Evolutionary conservation across 2,797 vertebrate species (phyloP), one percentile per base, ranked within the genome.

Genomic region (Rhinogobio ventralis): DNA sequence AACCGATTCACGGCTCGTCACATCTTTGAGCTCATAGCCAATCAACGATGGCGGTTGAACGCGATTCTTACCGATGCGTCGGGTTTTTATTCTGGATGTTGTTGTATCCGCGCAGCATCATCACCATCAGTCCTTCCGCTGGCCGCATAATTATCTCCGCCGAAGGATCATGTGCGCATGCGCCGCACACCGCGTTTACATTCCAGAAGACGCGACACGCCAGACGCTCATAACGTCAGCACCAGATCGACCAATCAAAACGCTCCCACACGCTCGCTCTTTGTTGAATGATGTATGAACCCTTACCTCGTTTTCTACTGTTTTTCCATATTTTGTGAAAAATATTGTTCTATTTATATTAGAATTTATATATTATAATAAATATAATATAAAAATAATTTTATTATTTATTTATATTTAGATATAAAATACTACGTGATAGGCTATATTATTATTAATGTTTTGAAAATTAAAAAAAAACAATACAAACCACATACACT

Each of bases 11-110:
- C 51, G 9, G 15, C 10, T 25, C 49, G 8, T 39, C 30, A 39
- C 46, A 69, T 1, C 46, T 7, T 23, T 11, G 17, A 49, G 30
- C 30, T 57, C 69, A 23, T 1, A 23, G 28, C 39, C 2, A 4
- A 7, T 23, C 64, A 28, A 5, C 15, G 2, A 2, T 7, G n/a
- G 5, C 1, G 45, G 28, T 1, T 67, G 17, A 28, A 33, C 42
- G 60, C 30, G n/a, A 15, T 60, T 46, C 80, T 64, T 73, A 82
- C 68, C 80, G 80, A 62, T 28, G 68, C 53, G 28, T 49, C 55
- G 7, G 3, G 55, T 39, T 15, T 82, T 72, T 72, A 60, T 30
- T 57, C 13, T 19, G 67, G 36, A 42, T 72, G 25, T 19, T 73
- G 80, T 49, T 72, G 28, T 55, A 25, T 82, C 55, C 53, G 28